These are phyloP conservation scores for Chloroclysta siterata DNA, from an alignment of 2,888 invertebrate genomes.

Conservation along the genomic window DNA sequence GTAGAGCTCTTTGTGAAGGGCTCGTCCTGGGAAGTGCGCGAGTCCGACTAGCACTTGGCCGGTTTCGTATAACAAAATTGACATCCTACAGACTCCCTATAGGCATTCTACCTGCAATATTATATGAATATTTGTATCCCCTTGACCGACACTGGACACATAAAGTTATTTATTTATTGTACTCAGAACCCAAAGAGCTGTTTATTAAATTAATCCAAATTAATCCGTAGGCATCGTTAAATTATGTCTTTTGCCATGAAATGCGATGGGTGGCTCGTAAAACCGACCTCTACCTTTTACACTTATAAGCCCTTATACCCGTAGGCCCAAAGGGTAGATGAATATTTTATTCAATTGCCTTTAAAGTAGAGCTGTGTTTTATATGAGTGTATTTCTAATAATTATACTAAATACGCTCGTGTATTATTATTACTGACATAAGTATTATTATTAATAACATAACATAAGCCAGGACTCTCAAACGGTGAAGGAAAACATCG, in stretches of 20 bases:
- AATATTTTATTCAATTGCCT: slow-evolving; percentile 43
- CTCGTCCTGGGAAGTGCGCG: too few species aligned
- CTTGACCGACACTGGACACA: neutral
- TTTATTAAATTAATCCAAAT: slow-evolving; percentile 77
- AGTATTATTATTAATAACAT: too few species aligned
- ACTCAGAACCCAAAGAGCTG: slow-evolving; percentile 37
- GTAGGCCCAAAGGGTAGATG: slow-evolving; percentile 15
- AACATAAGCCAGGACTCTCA: too few species aligned
- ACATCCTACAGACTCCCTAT: too few species aligned
- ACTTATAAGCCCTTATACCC: neutral
- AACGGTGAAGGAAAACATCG: too few species aligned
- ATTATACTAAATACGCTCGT: too few species aligned
- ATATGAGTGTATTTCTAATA: slow-evolving; percentile 13
- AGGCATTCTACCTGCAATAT: too few species aligned
- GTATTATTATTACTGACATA: too few species aligned
- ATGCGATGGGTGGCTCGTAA: slow-evolving; percentile 62
- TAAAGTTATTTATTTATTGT: slow-evolving; percentile 5
- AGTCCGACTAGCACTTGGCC: too few species aligned
- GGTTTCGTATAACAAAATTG: too few species aligned
- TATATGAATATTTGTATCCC: neutral
- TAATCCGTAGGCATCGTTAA: slow-evolving; percentile 60
- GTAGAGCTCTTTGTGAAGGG: too few species aligned
- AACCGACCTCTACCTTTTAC: slow-evolving; percentile 49
- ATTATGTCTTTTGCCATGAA: slow-evolving; percentile 64
- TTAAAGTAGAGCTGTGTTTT: slow-evolving; percentile 29